Percentiles rank a stretch among this genome's conserved stretches.
Conservation (phyloP, 2,888 invertebrate species). For the Leptopterna dolabrata region DNA sequence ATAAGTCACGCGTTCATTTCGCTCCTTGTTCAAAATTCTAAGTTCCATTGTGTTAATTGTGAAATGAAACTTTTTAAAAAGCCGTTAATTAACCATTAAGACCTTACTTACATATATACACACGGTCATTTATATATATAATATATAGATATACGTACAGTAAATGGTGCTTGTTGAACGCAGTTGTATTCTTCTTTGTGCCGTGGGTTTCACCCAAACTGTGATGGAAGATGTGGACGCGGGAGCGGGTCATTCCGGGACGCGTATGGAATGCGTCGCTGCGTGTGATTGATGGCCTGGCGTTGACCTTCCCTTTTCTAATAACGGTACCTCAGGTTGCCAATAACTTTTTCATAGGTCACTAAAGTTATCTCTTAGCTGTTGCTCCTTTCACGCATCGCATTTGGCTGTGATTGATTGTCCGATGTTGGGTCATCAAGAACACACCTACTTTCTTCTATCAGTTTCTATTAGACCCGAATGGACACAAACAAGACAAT, state of each 20-base stretch:
- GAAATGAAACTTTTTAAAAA: too few relatives aligned
- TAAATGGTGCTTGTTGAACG: too few relatives aligned
- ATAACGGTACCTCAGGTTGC: not conserved
- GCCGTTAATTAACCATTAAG: too few relatives aligned
- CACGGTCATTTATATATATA: too few relatives aligned
- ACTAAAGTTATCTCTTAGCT: conserved; percentile 2
- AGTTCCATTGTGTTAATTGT: too few relatives aligned
- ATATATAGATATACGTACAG: too few relatives aligned
- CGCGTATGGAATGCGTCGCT: not conserved
- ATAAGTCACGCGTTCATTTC: too few relatives aligned
- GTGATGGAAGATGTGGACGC: not conserved
- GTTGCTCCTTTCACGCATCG: not conserved
- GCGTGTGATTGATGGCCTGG: not conserved
- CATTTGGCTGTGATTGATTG: not conserved
- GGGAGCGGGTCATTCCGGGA: not conserved
- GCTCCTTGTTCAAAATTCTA: too few relatives aligned
- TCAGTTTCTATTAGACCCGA: not conserved
- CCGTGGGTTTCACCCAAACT: too few relatives aligned
- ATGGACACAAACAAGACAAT: too few relatives aligned
- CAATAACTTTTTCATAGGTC: conserved; percentile 10
- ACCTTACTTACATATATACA: too few relatives aligned
- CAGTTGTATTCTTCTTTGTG: too few relatives aligned
- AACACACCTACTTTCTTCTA: not conserved
- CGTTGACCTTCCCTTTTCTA: not conserved
- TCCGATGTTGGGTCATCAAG: not conserved